Evolutionary conservation across 37 sponge, comb jelly and placozoan species (phyloP).

Genomic region (Eunapius fragilis): DNA sequence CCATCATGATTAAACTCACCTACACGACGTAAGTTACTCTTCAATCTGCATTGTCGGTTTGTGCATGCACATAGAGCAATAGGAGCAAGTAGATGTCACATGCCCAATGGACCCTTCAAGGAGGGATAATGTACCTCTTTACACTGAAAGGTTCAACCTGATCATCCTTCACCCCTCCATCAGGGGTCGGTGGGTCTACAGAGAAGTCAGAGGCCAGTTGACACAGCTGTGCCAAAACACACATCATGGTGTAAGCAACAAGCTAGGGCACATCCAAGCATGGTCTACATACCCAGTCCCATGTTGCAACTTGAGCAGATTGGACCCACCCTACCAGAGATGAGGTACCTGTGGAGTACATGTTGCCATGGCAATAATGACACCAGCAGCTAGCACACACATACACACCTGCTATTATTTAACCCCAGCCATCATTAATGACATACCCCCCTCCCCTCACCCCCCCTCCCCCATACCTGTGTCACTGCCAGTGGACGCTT

Average conservation of each 20-base stretch:
- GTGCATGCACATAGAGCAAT: not conserved
- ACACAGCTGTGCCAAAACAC: conserved; percentile 53
- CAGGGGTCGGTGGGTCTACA: conserved; percentile 14
- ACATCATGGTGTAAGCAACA: too few species aligned
- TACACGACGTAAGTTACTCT: conserved; percentile 54
- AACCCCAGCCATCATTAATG: too few species aligned
- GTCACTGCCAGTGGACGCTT: too few species aligned
- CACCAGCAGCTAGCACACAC: too few species aligned
- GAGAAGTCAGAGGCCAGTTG: conserved; percentile 64
- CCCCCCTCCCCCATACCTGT: too few species aligned
- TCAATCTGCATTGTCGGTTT: conserved; percentile 34
- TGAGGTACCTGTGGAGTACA: too few species aligned
- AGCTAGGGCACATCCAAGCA: not conserved
- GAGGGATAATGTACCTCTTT: not conserved
- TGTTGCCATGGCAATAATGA: too few species aligned
- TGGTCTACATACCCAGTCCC: conserved; percentile 9
- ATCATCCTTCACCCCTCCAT: conserved; percentile 15
- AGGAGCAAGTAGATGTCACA: too few species aligned
- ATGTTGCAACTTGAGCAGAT: too few species aligned
- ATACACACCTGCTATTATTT: too few species aligned
- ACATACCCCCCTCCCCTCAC: too few species aligned
- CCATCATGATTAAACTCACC: conserved; percentile 21
- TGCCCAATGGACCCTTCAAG: not conserved
- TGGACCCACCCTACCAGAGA: too few species aligned
- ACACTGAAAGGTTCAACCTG: not conserved